Base-by-base conservation (phyloP, 2,888 invertebrate species). In the Thereva nobilitata region DNA sequence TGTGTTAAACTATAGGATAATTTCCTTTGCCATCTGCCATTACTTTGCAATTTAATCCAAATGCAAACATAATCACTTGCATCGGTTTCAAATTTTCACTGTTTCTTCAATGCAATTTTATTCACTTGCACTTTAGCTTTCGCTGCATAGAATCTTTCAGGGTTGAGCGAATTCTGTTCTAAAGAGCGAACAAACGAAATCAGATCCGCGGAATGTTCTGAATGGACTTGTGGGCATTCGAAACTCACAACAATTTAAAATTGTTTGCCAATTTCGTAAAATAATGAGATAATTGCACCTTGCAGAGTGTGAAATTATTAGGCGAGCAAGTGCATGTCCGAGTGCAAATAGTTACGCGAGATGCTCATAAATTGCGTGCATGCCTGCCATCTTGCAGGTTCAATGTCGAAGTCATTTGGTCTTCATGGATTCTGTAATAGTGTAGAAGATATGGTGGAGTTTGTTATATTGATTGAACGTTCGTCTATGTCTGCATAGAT, bases 251-350 rank as follows among this genome's bases (percentile, higher is more conserved):
- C 6, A 61, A 59, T 40, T 49, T 50, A 40, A 53, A 61, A 50
- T 50, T 40, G 61, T 61, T 50, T 10, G 50, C 61, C 41, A 41
- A 61, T 50, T 61, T 61, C 41, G 50, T 34, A 34, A 50, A 61
- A 61, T 61, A 61, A 61, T 61, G 50, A 61, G 34, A 61, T 61
- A 61, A 61, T 61, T 50, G 61, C 49, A 40, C 40, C 50, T 12
- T 61, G 50, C 23, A 23, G 41, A 61, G 61, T 61, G 61, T 61
- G 9, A 61, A 61, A 61, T 61, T 61, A 61, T 61, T 49, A 61
- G 49, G 41, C 50, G 61, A 61, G 12, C 40, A 50, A 61, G 23
- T 61, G 61, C 50, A 41, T 49, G 34, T 35, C 38, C 50, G 50
- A 23, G 34, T 50, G 50, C 50, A 61, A 61, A 61, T 61, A 61